Evolutionary conservation across 2,113 vertebrate genomes (phyloP), one percentile per base, ranked within the genome.

Genomic region (Jacana jacana): DNA sequence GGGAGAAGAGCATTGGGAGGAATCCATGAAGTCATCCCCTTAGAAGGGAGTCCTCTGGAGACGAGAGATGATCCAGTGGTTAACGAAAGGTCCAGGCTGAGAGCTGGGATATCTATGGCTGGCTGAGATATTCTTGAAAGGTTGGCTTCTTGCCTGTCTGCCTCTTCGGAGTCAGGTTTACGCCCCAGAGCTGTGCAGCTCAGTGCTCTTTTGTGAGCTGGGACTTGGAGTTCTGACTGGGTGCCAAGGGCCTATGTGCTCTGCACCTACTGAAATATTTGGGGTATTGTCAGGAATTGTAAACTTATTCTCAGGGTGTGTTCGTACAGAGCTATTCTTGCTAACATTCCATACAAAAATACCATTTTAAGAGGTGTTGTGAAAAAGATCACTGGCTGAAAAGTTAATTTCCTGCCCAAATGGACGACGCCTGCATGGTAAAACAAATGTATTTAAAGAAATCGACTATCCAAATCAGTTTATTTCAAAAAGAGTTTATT

Each of bases 351-450:
- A 33, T 73, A n/a, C 19, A 65, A 79, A 95, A 94, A 91, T 70
- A 88, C 44, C 31, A 93, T 77, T 95, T 95, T 89, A 92, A 91
- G 84, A 94, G 79, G 91, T 93, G 90, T 64, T 73, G 82, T 80
- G 85, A 75, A 91, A 95, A 95, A 95, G 85, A 94, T 95, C 90
- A 93, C 54, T 91, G 58, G 35, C 65, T 94, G 92, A 95, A 96
- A 96, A 94, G 49, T 97, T 96, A 92, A 96, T 97, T 96, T 97
- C 95, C 95, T 97, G 93, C 35, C 93, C 72, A 93, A 96, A 95
- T 79, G 69, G 86, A 92, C 93, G 81, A 96, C 0, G 37, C 81
- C 76, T 96, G 68, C 65, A 87, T 91, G 60, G 87, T 92, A 88
- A 96, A 97, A 94, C 71, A 91, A 71, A 63, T 51, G 18, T 22